phyloP scores from a whole-genome alignment of 92 coral and sea anemone species.

The Plumapathes pennacea region DNA sequence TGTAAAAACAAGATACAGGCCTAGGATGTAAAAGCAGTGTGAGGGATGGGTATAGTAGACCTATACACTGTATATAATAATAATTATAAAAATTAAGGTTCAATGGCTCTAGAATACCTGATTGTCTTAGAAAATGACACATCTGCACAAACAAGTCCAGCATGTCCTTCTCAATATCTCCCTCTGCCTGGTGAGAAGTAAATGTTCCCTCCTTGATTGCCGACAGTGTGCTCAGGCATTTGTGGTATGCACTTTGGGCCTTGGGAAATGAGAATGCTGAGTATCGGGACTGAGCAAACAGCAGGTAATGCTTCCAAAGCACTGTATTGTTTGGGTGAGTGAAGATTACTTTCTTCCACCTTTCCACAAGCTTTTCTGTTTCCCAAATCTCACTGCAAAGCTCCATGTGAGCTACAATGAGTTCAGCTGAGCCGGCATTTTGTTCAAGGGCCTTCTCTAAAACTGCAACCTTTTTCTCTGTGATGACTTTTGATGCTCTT shows the following conservation, averaged over 20 bases:
- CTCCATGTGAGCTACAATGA: conserved; percentile 65
- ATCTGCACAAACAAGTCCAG: conserved; percentile 79
- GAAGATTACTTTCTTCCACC: conserved; percentile 83
- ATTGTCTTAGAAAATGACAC: conserved; percentile 82
- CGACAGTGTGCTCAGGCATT: conserved; percentile 79
- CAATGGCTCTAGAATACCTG: conserved; percentile 82
- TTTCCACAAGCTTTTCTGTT: conserved; percentile 58
- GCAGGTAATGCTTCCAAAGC: conserved; percentile 83
- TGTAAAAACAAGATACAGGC: too few relatives aligned
- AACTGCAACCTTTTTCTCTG: conserved; percentile 85
- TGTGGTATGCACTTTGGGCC: conserved; percentile 54
- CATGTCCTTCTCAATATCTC: conserved; percentile 74
- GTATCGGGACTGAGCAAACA: conserved; percentile 81
- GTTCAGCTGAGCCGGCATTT: conserved; percentile 73
- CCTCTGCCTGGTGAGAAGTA: conserved; percentile 78
- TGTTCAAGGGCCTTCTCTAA: conserved; percentile 86
- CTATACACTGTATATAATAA: too few relatives aligned
- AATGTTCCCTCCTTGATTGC: conserved; percentile 88
- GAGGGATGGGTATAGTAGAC: too few relatives aligned
- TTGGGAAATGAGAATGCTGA: conserved; percentile 79
- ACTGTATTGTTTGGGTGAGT: conserved; percentile 72
- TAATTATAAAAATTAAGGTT: too few relatives aligned
- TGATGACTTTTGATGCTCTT: conserved; percentile 45
- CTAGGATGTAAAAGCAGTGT: too few relatives aligned
- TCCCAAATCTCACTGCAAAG: conserved; percentile 67